Conservation (phyloP, 2,113 vertebrate genomes). For the Psittacara wagleri region DNA sequence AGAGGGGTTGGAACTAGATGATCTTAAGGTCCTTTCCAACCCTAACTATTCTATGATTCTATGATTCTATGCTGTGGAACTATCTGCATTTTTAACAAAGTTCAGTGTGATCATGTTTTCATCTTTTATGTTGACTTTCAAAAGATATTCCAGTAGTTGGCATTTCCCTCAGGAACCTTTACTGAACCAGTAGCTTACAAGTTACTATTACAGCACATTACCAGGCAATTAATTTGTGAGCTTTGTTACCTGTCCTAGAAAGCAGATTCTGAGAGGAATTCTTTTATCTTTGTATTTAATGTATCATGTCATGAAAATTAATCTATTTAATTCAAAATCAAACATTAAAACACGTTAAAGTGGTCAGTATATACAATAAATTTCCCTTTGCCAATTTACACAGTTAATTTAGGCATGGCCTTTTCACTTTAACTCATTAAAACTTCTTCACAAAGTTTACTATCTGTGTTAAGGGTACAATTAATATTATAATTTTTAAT, state of each 20-base stretch:
- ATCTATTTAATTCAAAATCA: slow-evolving; percentile 48
- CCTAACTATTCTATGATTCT: no score
- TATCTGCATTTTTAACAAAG: not conserved
- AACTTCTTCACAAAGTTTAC: slow-evolving; percentile 61
- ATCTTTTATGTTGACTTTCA: not conserved
- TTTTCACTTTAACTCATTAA: slow-evolving; percentile 66
- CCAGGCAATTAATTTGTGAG: slow-evolving; percentile 35
- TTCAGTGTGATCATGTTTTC: not conserved
- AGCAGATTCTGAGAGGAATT: slow-evolving; percentile 20
- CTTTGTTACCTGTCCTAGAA: slow-evolving; percentile 40
- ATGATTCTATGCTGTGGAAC: not conserved
- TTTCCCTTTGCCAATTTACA: slow-evolving; percentile 59
- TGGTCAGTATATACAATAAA: slow-evolving; percentile 58
- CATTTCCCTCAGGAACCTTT: slow-evolving; percentile 7
- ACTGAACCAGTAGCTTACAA: not conserved
- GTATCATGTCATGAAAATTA: slow-evolving; percentile 44
- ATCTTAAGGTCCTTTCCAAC: no score
- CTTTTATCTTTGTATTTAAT: slow-evolving; percentile 33
- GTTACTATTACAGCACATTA: not conserved
- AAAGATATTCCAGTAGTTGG: not conserved
- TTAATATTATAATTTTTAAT: slow-evolving; percentile 67
- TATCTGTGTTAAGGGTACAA: slow-evolving; percentile 61
- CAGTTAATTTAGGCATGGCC: slow-evolving; percentile 46
- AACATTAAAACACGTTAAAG: slow-evolving; percentile 55
- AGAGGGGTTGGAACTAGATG: no score